A percentile compares a stretch with the other conserved stretches of the same genome.
Evolutionary conservation across 2,888 invertebrate species (phyloP).

Genomic region (Orchestes rusci): DNA sequence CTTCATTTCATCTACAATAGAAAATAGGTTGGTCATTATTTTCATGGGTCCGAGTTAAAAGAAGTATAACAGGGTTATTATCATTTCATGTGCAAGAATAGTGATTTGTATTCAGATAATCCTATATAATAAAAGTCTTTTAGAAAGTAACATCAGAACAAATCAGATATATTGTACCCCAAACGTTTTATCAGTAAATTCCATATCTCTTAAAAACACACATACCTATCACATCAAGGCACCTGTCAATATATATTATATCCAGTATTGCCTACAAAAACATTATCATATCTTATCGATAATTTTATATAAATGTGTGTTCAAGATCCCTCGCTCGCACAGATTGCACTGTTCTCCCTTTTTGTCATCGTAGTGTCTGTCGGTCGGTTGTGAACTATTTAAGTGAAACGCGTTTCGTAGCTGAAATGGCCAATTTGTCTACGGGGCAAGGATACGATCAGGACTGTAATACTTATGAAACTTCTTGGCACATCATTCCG

Average conservation of each 20-base stretch:
- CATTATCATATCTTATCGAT: constrained; percentile 33
- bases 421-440: constrained; percentile 19
- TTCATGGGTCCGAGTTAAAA: no score
- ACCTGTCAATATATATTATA: constrained; percentile 31
- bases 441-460: constrained; percentile 50
- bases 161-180: no score
- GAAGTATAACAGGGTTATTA: no score
- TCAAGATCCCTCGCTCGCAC: constrained; percentile 29
- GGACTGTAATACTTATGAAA: constrained; percentile 52
- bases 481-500: constrained; percentile 62
- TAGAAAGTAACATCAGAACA: no score
- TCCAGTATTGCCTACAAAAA: constrained; percentile 17
- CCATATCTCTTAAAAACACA: no score
- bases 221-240: no score
- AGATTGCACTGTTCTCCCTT: constrained; percentile 31
- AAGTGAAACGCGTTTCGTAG: neutral
- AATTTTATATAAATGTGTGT: constrained; percentile 32
- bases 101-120: no score
- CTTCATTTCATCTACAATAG: no score
- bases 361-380: constrained; percentile 4
- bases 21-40: no score
- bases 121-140: no score
- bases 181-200: no score
- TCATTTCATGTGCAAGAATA: no score
- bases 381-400: neutral